phyloP scores from a whole-genome alignment of 2,797 vertebrate genomes.

The Lophius americanus region DNA sequence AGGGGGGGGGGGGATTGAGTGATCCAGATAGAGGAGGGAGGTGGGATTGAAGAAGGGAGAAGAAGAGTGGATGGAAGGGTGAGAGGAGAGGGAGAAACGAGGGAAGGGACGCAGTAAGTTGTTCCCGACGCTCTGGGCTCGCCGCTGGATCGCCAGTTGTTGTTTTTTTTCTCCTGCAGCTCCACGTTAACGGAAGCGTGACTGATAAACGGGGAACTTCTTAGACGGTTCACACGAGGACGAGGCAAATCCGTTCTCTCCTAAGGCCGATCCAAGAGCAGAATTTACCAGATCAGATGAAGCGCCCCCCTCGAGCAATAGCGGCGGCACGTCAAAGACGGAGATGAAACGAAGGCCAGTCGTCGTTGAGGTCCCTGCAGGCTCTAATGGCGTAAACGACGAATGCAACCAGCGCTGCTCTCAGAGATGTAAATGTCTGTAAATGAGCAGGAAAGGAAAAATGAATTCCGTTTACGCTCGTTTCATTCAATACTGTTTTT shows the following conservation, averaged over 20 bases:
- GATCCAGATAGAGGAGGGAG: constrained; percentile 52
- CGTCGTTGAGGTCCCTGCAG: constrained; percentile 16
- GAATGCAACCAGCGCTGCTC: constrained; percentile 22
- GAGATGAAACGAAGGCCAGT: constrained; percentile 37
- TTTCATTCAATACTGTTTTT: constrained; percentile 31
- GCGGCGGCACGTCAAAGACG: constrained; percentile 29
- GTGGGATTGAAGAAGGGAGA: constrained; percentile 37
- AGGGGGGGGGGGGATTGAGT: constrained; percentile 39
- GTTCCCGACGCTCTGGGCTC: constrained; percentile 38
- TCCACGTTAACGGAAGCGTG: constrained; percentile 52
- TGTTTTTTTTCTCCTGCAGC: constrained; percentile 26
- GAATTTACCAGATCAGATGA: constrained; percentile 47
- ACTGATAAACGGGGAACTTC: constrained; percentile 59
- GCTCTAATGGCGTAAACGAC: constrained; percentile 6
- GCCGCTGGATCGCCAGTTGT: constrained; percentile 29
- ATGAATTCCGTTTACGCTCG: constrained; percentile 21
- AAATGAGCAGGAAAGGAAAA: constrained; percentile 29
- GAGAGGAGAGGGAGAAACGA: constrained; percentile 32
- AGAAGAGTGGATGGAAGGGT: not conserved
- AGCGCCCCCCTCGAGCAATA: constrained; percentile 24
- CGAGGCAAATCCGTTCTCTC: constrained; percentile 21
- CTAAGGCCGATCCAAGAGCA: constrained; percentile 23
- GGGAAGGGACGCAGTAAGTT: constrained; percentile 40
- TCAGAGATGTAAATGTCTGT: constrained; percentile 9
- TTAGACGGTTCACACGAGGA: constrained; percentile 54